Percentiles rank a stretch among this genome's conserved stretches.
These are phyloP conservation scores for Eumerus sabulonum DNA, from an alignment of 2,888 invertebrate genomes.

Conservation along the genomic window DNA sequence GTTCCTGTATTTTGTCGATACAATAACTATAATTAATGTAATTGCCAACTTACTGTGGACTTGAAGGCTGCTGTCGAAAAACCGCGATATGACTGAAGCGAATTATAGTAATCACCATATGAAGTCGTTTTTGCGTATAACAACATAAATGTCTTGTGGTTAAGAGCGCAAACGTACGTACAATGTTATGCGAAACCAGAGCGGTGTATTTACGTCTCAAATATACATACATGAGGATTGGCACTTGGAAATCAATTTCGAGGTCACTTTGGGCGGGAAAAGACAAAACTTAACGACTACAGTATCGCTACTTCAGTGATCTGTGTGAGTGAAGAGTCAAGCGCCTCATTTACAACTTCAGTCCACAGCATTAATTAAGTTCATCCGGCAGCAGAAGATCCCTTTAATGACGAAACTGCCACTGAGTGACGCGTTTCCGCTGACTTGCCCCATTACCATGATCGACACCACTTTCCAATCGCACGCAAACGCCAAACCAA, in stretches of 20 bases:
- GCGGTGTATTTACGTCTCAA: no score
- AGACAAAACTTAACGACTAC: no score
- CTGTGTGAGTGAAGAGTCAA: no score
- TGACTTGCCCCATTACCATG: slow-evolving; percentile 21
- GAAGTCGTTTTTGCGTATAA: slow-evolving; percentile 14
- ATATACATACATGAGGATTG: no score
- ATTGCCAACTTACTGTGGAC: slow-evolving; percentile 34
- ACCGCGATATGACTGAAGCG: slow-evolving; percentile 45
- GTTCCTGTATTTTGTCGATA: slow-evolving; percentile 33
- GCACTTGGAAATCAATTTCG: no score
- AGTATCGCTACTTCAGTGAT: no score
- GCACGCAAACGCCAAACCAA: slow-evolving; percentile 41
- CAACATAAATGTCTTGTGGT: slow-evolving; percentile 16
- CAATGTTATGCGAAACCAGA: no score
- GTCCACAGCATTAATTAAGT: no score
- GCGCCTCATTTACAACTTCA: no score
- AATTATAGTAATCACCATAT: slow-evolving; percentile 43
- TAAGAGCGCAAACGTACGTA: not conserved
- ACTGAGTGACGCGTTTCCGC: slow-evolving; percentile 56
- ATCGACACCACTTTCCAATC: slow-evolving; percentile 46
- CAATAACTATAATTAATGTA: slow-evolving; percentile 54
- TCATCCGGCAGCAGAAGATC: no score
- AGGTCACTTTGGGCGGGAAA: no score
- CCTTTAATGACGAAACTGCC: slow-evolving; percentile 45
- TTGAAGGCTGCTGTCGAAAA: slow-evolving; percentile 26